Evolutionary conservation across 2,888 invertebrate genomes (phyloP).

Genomic region (Balanococcus diminutus): DNA sequence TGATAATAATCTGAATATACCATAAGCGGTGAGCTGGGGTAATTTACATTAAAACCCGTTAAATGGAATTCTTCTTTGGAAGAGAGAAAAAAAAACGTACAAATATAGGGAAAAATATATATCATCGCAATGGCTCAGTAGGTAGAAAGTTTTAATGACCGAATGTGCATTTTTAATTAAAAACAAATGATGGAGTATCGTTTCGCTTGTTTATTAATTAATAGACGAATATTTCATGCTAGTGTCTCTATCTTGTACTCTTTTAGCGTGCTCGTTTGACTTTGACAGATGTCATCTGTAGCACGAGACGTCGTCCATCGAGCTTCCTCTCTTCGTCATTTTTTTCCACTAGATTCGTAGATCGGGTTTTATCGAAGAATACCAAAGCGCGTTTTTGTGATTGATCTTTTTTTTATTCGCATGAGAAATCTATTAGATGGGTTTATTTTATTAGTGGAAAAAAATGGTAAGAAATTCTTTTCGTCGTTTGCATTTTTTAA

Average conservation of each 20-base stretch:
- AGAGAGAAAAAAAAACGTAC: neutral
- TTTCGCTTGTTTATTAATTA: conserved; percentile 40
- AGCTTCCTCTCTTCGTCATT: neutral
- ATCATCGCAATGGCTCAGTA: neutral
- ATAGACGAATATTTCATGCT: conserved; percentile 25
- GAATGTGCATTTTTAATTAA: conserved; percentile 35
- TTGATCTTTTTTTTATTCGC: neutral
- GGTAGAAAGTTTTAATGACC: conserved; percentile 22
- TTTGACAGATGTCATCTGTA: conserved; percentile 21
- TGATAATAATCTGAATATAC: conserved; percentile 25
- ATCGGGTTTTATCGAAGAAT: neutral
- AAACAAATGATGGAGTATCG: conserved; percentile 8
- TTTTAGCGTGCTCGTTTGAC: neutral
- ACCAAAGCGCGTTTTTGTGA: neutral
- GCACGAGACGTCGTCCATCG: neutral
- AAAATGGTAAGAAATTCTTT: neutral
- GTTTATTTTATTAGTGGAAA: neutral
- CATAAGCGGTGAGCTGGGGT: neutral
- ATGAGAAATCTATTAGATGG: neutral
- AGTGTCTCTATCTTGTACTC: neutral
- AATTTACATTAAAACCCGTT: conserved; percentile 43
- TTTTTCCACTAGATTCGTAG: neutral
- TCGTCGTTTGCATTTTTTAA: neutral
- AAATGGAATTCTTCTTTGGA: neutral
- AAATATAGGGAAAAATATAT: neutral